Percentiles rank a stretch among this genome's conserved stretches.
These are phyloP conservation scores for Stichopus chloronotus DNA, from an alignment of 35 echinoderm and acorn worm genomes.

Conservation along the genomic window DNA sequence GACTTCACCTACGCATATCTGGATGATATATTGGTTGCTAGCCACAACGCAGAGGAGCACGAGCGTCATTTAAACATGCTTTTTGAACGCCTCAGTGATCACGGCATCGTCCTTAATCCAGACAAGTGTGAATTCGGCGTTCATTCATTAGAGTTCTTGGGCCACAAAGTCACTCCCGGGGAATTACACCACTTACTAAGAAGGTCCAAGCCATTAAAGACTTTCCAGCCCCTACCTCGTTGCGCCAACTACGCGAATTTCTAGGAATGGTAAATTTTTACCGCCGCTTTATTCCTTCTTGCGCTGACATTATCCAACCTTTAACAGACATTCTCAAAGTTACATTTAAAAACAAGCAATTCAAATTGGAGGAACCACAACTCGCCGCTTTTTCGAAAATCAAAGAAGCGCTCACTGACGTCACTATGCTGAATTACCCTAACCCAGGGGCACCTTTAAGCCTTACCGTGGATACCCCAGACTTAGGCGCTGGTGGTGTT, in stretches of 20 bases:
- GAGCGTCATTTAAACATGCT: background rate
- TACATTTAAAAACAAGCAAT: background rate
- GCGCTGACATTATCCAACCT: conserved; percentile 35
- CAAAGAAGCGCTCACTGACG: background rate
- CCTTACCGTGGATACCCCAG: conserved; percentile 5
- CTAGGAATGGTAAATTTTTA: conserved; percentile 74
- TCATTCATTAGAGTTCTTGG: background rate
- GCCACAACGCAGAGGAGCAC: conserved; percentile 25
- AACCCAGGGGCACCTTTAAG: background rate
- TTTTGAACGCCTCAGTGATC: conserved; percentile 40
- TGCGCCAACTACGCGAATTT: conserved; percentile 29
- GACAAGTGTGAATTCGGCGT: conserved; percentile 48
- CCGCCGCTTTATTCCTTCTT: conserved; percentile 64
- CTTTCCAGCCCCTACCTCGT: conserved; percentile 46
- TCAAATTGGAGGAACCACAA: background rate
- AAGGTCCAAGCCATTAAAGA: conserved; percentile 48
- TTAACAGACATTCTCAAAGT: background rate
- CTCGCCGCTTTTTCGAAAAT: background rate
- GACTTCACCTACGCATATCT: conserved; percentile 66
- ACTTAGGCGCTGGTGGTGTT: conserved; percentile 46
- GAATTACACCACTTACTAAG: conserved; percentile 34
- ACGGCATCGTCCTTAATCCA: conserved; percentile 59
- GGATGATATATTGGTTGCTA: conserved; percentile 66
- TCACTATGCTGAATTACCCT: conserved; percentile 34
- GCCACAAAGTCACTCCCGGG: conserved; percentile 12